Conservation (phyloP, 2,888 invertebrate species). For the Pandemis cinnamomeana region DNA sequence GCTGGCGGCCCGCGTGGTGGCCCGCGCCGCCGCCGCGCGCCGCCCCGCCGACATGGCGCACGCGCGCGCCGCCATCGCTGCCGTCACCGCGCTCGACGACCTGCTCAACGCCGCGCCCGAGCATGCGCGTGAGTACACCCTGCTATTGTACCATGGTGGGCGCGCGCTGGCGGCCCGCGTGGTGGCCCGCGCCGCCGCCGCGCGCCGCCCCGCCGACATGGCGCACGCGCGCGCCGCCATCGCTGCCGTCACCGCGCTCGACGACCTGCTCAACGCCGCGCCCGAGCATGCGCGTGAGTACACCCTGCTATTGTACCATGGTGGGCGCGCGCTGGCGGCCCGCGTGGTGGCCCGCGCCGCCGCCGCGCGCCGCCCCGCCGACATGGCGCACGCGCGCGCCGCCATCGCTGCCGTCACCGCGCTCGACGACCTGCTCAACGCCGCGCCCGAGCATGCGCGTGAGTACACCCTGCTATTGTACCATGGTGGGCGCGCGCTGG, state of each 20-base stretch:
- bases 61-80: slow-evolving; percentile 58
- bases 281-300: slow-evolving; percentile 66
- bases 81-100: slow-evolving; percentile 65
- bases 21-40: slow-evolving; percentile 65
- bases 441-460: slow-evolving; percentile 68
- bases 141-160: too few species aligned
- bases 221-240: slow-evolving; percentile 62
- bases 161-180: slow-evolving; percentile 73
- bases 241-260: slow-evolving; percentile 59
- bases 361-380: slow-evolving; percentile 56
- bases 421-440: slow-evolving; percentile 68
- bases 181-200: slow-evolving; percentile 65
- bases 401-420: slow-evolving; percentile 56
- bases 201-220: slow-evolving; percentile 58
- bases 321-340: slow-evolving; percentile 78
- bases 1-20: slow-evolving; percentile 70
- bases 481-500: slow-evolving; percentile 81
- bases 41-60: slow-evolving; percentile 59
- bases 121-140: slow-evolving; percentile 65
- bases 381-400: slow-evolving; percentile 63
- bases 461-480: too few species aligned
- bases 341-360: slow-evolving; percentile 68
- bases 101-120: slow-evolving; percentile 69
- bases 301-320: too few species aligned
- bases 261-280: slow-evolving; percentile 69